Evolutionary conservation across 2,113 vertebrate species (phyloP), one percentile per base, ranked within the genome.

Genomic region (Eublepharis macularius): DNA sequence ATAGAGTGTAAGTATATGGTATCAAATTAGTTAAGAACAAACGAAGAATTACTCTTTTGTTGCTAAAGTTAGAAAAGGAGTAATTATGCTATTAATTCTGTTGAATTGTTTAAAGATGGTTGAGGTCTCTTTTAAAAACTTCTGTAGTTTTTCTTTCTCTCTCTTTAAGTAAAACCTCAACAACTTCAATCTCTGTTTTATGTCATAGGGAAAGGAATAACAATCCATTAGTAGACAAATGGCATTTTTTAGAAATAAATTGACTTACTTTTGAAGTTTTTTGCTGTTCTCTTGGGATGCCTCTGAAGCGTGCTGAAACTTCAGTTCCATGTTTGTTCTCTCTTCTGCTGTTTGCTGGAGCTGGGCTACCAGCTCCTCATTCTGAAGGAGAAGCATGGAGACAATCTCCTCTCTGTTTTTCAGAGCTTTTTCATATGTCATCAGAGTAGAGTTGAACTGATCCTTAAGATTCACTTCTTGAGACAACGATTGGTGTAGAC

Each of bases 251-350:
- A 81, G 57, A 82, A 36, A 77, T 8, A 85, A 90, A 89, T 47
- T 4, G 72, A 97, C 97, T 97, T 95, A 98, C 98, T 96, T 97
- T 74, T 97, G 97, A 89, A 96, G 94, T 91, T 96, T 97, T 79
- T 97, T 96, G 43, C 72, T 95, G 90, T 97, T 96, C 41, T 96
- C 96, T 29, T 34, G 95, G 4, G 92, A 96, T 88, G 93, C 92
- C 80, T 96, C 95, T 49, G 93, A 49, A 10, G 96, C 92, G n/a
- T 66, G 92, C 70, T 93, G 95, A n/a, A 98, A 96, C 88, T 97
- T 95, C 82, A 91, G 84, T 77, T 97, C 93, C 1, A 94, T 87
- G 80, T 93, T 89, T 83, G 95, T 92, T 78, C 92, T 94, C 36
- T 98, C 96, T 14, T 91, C 89, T 2, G 87, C 94, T 77, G 96